Conservation (phyloP, 2,113 vertebrate species). For the Campylomormyrus tamandua region DNA sequence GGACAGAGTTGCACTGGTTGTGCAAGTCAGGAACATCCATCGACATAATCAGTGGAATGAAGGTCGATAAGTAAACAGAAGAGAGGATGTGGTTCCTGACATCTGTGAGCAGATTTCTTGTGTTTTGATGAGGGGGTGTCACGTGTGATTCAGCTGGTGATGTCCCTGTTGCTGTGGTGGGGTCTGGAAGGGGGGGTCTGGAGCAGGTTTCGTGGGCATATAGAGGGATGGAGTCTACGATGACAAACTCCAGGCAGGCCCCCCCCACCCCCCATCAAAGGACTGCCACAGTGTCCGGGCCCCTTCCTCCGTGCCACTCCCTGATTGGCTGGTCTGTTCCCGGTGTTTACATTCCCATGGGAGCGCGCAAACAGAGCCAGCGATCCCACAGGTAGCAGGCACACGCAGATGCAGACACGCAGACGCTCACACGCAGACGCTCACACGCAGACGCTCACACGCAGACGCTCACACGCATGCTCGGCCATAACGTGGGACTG, state of each 20-base stretch:
- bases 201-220: background rate
- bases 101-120: background rate
- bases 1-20: background rate
- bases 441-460: conserved; percentile 21
- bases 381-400: conserved; percentile 44
- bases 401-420: conserved; percentile 30
- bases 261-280: conserved; percentile 23
- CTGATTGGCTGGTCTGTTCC: conserved; percentile 42
- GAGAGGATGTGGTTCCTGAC: background rate
- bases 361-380: conserved; percentile 58
- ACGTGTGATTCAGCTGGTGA: background rate
- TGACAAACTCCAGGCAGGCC: conserved; percentile 57
- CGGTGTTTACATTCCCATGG: conserved; percentile 59
- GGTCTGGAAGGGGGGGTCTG: background rate
- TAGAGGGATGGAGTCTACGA: conserved; percentile 10
- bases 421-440: conserved; percentile 24
- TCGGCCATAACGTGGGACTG: conserved; percentile 59
- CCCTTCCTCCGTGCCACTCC: conserved; percentile 18
- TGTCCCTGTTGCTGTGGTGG: background rate
- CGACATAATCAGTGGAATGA: background rate
- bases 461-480: conserved; percentile 27
- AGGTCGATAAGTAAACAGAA: background rate
- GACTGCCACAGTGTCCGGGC: conserved; percentile 56
- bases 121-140: background rate
- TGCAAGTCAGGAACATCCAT: background rate